Base-by-base conservation (phyloP, 2,888 invertebrate genomes). In the Zygaena filipendulae region DNA sequence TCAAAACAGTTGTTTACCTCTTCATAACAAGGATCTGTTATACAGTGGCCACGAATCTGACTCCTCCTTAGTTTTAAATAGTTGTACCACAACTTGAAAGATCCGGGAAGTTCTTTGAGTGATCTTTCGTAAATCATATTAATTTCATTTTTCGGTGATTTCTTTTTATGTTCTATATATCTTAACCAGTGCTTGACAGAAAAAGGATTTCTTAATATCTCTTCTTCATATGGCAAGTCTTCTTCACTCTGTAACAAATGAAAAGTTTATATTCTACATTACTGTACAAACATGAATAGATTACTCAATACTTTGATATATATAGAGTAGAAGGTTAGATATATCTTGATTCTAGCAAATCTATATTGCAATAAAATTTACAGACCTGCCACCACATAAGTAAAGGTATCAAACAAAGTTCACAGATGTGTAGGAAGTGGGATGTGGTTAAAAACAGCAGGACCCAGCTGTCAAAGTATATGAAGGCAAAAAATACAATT, bases 111-210 rank as follows among this genome's bases (percentile, higher is more conserved):
- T 68, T 98, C 95, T 61, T 96, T 97, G 0, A 99, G 68, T 0
- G 99, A 95, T 53, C 99, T 83, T 66, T 99, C 99, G 67, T 95
- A 99, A 3, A 99, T 90, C 49, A 95, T 84, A 62, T 96, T 97
- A 2, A 96, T 86, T 36, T 88, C 89, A 61, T 86, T 80, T 58
- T 89, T 91, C 0, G 92, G 87, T 1, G 91, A 86, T 45, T 85
- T 85, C 57, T 94, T 94, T 57, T 97, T 95, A 62, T 97, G 96
- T 33, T 98, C 97, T 31, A 99, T 93, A 57, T 98, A 99, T 10
- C 99, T 85, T 29, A 97, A 82, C 99, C 99, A 99, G 59, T 97
- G 96, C 66, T 97, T 97, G 0, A 99, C 94, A 2, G 97, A 97
- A 69, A 90, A 97, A 0, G 97, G 96, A 75, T 99, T 99, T 38